Evolutionary conservation across 2,113 vertebrate species (phyloP).

Genomic region (Heterotis niloticus): DNA sequence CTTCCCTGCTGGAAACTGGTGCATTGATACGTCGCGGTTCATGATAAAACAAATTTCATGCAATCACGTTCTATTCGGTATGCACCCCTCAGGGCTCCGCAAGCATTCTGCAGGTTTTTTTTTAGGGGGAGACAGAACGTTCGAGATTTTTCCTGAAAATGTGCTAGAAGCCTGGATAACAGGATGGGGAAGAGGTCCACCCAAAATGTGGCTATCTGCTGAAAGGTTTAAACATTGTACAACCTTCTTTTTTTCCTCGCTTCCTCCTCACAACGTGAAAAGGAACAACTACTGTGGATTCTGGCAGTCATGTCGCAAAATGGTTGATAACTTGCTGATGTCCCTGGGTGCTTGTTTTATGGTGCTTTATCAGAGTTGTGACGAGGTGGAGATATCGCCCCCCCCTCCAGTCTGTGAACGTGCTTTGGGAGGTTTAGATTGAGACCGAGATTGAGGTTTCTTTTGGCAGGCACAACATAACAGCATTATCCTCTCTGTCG

Average conservation of each 20-base stretch:
- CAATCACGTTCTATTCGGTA: neutral
- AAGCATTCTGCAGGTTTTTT: neutral
- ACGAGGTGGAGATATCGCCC: no score
- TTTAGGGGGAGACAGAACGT: conserved; percentile 9
- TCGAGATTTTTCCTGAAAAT: conserved; percentile 27
- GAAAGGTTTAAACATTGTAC: conserved; percentile 29
- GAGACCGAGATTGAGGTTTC: neutral
- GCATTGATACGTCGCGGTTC: neutral
- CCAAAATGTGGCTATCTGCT: conserved; percentile 31
- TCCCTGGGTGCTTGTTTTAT: conserved; percentile 16
- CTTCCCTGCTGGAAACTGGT: neutral
- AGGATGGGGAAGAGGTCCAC: conserved; percentile 46
- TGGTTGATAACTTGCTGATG: conserved; percentile 25
- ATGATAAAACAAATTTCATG: neutral
- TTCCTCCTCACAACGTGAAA: conserved; percentile 3
- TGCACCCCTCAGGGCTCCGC: neutral
- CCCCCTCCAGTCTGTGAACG: no score
- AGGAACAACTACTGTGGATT: conserved; percentile 18
- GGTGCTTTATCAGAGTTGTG: no score
- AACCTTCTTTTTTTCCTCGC: conserved; percentile 33
- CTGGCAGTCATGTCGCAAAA: conserved; percentile 24
- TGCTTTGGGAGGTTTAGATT: neutral
- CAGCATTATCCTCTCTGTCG: neutral
- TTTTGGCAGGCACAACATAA: neutral
- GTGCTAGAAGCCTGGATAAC: conserved; percentile 36